These are phyloP conservation scores for Simalia tracyae DNA, from an alignment of 2,797 vertebrate species.

Conservation along the genomic window DNA sequence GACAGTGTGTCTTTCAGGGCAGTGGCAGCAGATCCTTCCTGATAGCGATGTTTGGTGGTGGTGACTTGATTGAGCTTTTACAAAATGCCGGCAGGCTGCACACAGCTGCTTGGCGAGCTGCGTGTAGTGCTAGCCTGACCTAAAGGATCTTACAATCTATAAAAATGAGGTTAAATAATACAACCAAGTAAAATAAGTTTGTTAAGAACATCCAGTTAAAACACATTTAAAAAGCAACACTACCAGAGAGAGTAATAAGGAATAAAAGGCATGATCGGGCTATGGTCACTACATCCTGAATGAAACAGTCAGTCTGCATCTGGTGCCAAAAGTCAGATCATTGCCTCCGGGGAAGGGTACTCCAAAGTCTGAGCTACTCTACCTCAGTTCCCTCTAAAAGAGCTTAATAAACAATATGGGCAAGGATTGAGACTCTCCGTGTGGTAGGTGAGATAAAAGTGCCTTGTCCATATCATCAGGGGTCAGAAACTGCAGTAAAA, in stretches of 20 bases:
- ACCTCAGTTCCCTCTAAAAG: too few species aligned
- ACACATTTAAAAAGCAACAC: not conserved
- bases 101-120: not conserved
- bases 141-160: not conserved
- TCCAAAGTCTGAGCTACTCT: too few species aligned
- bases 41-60: not conserved
- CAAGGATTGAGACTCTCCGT: too few species aligned
- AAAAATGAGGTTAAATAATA: not conserved
- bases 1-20: not conserved
- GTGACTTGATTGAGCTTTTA: not conserved
- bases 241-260: not conserved
- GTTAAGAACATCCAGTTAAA: not conserved
- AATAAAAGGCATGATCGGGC: not conserved
- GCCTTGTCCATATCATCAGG: too few species aligned
- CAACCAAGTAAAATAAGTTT: not conserved
- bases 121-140: not conserved
- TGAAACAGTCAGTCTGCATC: too few species aligned
- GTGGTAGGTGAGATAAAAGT: too few species aligned
- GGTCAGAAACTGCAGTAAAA: too few species aligned
- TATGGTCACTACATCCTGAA: too few species aligned
- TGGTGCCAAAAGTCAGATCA: too few species aligned
- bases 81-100: not conserved
- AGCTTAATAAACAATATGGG: too few species aligned
- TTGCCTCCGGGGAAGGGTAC: too few species aligned
- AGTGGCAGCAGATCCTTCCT: not conserved